Evolutionary conservation across 2,797 vertebrate genomes (phyloP), one percentile per base, ranked within the genome.

Genomic region (Anisognathus igniventris): DNA sequence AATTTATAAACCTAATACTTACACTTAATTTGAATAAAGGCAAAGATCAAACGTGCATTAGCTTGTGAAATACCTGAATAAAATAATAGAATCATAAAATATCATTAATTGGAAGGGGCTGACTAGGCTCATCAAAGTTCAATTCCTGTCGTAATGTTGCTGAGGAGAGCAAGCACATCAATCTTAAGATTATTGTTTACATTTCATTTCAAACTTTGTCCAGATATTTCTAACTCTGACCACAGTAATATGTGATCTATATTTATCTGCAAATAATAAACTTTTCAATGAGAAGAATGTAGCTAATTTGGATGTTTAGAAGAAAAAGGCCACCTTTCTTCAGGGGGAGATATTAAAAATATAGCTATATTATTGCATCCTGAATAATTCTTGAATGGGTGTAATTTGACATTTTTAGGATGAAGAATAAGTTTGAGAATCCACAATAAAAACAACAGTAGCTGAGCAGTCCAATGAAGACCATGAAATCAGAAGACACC

Each of bases 261-360:
- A 25, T 45, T 85, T 81, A 15, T 39, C 20, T 48, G 40, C 53
- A 83, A 72, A 28, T 33, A 75, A 71, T 30, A 64, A 64, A 54
- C 5, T 89, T 79, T 79, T 15, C 15, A 72, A 2, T 54, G 20
- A 33, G 23, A 70, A 62, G 11, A 6, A 31, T 21, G 12, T 54
- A 58, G 7, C 6, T 75, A 18, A 5, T 57, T 79, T 78, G 7
- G 9, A 24, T 16, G 6, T 50, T 64, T 80, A 35, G n/a, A 84
- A 75, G 30, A 24, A n/a, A 88, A 54, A 79, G 2, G 1, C 2
- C 9, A 19, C 4, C 3, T 13, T 44, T 66, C 4, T 54, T 39
- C 0, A 0, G 6, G 7, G 7, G 4, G 2, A 51, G 23, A 42
- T 44, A 79, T 65, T 39, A 16, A 42, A 47, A 61, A 16, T 56